Evolutionary conservation across 2,888 invertebrate species (phyloP), one percentile per base, ranked within the genome.

Genomic region (Rhagium mordax): DNA sequence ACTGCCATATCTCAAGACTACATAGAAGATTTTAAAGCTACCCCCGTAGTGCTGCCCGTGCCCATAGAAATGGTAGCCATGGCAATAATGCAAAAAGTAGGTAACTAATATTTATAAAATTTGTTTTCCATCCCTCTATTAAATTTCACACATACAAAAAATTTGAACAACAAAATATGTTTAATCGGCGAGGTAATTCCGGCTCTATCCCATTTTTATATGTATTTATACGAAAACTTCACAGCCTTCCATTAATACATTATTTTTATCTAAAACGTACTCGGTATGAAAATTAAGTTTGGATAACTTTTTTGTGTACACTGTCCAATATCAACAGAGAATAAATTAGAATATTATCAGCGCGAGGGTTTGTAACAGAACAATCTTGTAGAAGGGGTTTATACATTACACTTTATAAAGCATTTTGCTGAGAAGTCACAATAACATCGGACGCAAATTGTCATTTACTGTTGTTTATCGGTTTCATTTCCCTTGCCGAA

Each of bases 301-400:
- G 21, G 29, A 59, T 33, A 59, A 59, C 59, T 59, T 59, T 59
- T 33, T 29, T 59, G 59, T 59, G 59, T 59, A 59, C 59, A 59
- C 33, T 64, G 64, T 20, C 64, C 64, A 51, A 61, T 61, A 47
- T 41, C 41, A 61, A 64, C 64, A 49, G 49, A 24, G 64, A 64
- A 64, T 64, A 64, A 64, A 64, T 64, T 64, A 64, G 20, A 64
- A 41, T 41, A 64, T 62, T 27, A 64, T 51, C 24, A 64, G 64
- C 51, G 48, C 51, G 48, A 51, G 64, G n/a, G 41, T 13, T 41
- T 41, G n/a, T n/a, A 41, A 41, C 41, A n/a, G n/a, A 41, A 41
- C 3, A 41, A n/a, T 41, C 41, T 41, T 41, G 5, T 1, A 41
- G 41, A 5, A 13, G 41, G n/a, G n/a, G n/a, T 13, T 41, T 13